Percentiles rank a stretch among this genome's conserved stretches.
These are phyloP conservation scores for Lordiphosa collinella DNA, from an alignment of 1,140 invertebrate species.

Conservation along the genomic window DNA sequence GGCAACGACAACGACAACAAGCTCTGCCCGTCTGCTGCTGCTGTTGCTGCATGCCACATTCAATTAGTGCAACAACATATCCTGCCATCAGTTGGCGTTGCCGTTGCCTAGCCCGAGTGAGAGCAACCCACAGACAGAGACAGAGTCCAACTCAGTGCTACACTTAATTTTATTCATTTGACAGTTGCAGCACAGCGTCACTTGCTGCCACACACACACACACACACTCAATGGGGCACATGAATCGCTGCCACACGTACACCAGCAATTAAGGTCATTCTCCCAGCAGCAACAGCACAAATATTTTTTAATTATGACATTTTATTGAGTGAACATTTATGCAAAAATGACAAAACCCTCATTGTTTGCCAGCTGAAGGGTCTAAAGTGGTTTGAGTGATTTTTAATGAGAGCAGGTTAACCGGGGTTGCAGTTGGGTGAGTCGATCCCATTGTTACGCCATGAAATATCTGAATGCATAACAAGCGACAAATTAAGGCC, in stretches of 20 bases:
- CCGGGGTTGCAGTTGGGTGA: constrained; percentile 13
- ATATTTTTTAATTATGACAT: constrained; percentile 75
- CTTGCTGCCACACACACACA: constrained; percentile 31
- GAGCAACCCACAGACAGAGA: constrained; percentile 23
- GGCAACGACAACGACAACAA: constrained; percentile 10
- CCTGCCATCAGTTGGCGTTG: constrained; percentile 61
- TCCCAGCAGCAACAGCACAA: constrained; percentile 35
- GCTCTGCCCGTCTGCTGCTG: constrained; percentile 25
- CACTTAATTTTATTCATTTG: constrained; percentile 78
- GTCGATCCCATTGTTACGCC: too few species aligned
- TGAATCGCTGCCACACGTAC: constrained; percentile 67
- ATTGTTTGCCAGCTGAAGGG: constrained; percentile 7
- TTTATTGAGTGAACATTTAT: constrained; percentile 74
- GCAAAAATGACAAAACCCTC: constrained; percentile 47
- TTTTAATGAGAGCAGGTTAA: constrained; percentile 36
- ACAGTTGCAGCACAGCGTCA: constrained; percentile 62
- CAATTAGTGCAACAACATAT: constrained; percentile 78
- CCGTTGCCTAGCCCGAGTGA: constrained; percentile 30
- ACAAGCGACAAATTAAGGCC: not conserved
- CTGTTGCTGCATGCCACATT: constrained; percentile 68
- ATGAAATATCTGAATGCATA: too few species aligned
- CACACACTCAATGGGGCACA: constrained; percentile 28
- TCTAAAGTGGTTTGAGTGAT: constrained; percentile 4
- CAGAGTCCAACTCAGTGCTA: constrained; percentile 49
- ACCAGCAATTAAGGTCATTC: constrained; percentile 71